phyloP scores from a whole-genome alignment of 2,797 vertebrate species.

The Linurgus olivaceus region DNA sequence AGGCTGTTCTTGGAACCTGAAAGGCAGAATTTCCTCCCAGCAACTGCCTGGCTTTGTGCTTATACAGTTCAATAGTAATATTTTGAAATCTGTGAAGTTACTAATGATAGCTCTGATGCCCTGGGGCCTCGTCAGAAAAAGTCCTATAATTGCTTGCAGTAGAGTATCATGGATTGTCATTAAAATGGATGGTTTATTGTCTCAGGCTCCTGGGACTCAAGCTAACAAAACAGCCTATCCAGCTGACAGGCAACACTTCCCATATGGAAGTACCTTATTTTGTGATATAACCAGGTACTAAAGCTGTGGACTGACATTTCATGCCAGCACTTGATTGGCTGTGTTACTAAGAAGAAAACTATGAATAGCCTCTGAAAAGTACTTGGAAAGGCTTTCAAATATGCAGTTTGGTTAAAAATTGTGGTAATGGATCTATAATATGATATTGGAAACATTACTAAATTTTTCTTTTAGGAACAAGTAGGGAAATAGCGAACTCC shows the following conservation, averaged over 20 bases:
- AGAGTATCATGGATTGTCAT: neutral
- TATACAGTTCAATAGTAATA: neutral
- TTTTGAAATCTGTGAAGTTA: neutral
- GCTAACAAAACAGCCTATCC: neutral
- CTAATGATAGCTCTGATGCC: neutral
- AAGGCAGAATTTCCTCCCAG: neutral
- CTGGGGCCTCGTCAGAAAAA: neutral
- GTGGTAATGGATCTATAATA: neutral
- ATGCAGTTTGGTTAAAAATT: neutral
- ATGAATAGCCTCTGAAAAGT: neutral
- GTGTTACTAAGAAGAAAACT: neutral
- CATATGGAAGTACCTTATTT: neutral
- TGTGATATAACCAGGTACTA: neutral
- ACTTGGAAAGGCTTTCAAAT: neutral
- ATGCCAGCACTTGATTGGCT: neutral
- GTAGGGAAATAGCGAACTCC: neutral
- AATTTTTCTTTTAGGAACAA: neutral
- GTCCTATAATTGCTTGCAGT: neutral
- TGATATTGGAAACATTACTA: neutral
- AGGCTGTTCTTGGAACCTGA: neutral
- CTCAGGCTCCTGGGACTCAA: neutral
- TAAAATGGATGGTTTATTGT: neutral
- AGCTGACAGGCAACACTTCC: neutral
- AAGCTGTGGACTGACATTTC: neutral
- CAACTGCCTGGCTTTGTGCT: neutral